Evolutionary conservation across 1,140 invertebrate genomes (phyloP).

Genomic region (Sitobion miscanthi): DNA sequence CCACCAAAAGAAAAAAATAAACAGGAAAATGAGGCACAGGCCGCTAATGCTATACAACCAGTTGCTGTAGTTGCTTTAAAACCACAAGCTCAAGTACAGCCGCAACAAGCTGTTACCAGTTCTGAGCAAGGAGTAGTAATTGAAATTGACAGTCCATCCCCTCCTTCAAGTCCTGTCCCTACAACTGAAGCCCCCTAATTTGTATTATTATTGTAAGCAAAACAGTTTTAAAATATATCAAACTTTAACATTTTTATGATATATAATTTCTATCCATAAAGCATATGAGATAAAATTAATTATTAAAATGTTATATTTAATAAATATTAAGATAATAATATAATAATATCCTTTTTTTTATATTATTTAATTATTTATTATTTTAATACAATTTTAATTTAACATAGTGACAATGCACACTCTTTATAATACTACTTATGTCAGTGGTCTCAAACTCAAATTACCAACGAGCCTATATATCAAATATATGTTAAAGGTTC

Average conservation of each 20-base stretch:
- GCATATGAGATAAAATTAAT: background rate
- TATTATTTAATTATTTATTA: background rate
- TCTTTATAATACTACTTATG: too few relatives aligned
- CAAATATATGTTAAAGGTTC: too few relatives aligned
- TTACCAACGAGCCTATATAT: too few relatives aligned
- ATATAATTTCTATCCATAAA: background rate
- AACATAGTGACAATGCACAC: background rate
- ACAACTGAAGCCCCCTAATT: constrained; percentile 20
- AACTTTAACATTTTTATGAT: background rate
- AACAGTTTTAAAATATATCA: background rate
- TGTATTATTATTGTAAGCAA: background rate
- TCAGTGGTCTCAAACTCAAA: too few relatives aligned
- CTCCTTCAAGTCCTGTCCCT: constrained; percentile 27
- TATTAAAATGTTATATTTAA: background rate
- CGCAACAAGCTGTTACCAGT: constrained; percentile 49
- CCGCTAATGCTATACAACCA: background rate
- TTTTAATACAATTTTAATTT: background rate
- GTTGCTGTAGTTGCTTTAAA: background rate
- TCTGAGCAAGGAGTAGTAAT: constrained; percentile 47
- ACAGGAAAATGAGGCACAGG: constrained; percentile 44
- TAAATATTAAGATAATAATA: background rate
- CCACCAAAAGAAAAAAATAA: background rate
- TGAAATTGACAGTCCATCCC: constrained; percentile 42
- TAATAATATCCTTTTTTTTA: background rate
- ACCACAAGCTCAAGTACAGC: constrained; percentile 44